Base-by-base conservation (phyloP, 2,888 invertebrate species). In the Prostheceraeus crozeri region DNA sequence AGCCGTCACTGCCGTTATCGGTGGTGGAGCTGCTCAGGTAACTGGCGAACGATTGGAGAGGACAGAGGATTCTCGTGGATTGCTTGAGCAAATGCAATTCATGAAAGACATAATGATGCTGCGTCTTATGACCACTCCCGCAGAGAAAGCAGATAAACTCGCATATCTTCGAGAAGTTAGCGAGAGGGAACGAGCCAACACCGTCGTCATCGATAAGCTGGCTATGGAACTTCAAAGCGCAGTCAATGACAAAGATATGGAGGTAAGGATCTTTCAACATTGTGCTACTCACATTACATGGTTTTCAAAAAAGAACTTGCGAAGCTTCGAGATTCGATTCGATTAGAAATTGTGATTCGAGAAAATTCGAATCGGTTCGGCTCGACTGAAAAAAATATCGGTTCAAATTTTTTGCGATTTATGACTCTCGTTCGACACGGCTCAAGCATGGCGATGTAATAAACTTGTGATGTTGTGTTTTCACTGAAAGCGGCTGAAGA, bases 111-210 rank as follows among this genome's bases (percentile, higher is more conserved):
- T 76, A 30, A 61, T 75, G 21, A 66, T 72, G 67, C 67, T 67
- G 28, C 71, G 71, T 57, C 62, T 76, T 46, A 67, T 76, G 59
- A 74, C 73, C 19, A 75, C 74, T 1, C 75, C 76, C 3, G 67
- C 70, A 31, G 76, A 76, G 64, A 72, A 75, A 54, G 66, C 65
- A 25, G 75, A 75, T 59, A 68, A 71, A 54, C 68, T 69, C 62
- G 67, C 67, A 21, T 75, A 73, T 62, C 67, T 76, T 19, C 66
- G 68, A 40, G 70, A 75, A 57, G 68, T 76, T 23, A 40, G 71
- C 2, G 67, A 71, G 57, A 63, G 73, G 57, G 74, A 74, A 56
- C 63, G 71, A 46, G 68, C 71, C 28, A 73, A 74, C 64, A 70
- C 70, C 40, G 68, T 65, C 6, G 62, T 72, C n/a, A 76, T 76